Evolutionary conservation across 2,113 vertebrate genomes (phyloP).

Genomic region (Sinosuthora webbiana): DNA sequence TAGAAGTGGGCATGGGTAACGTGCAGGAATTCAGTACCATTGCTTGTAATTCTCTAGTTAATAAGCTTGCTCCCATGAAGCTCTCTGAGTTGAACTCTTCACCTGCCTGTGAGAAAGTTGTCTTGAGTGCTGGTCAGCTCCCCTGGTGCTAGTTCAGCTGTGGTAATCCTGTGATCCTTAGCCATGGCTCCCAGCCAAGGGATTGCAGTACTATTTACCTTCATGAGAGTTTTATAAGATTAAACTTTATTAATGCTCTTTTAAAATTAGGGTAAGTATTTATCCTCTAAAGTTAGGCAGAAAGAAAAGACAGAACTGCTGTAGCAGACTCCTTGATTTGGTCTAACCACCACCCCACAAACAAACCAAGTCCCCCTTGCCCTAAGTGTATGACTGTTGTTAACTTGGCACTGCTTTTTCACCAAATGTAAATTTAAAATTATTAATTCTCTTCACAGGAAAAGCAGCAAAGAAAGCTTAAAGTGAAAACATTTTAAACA

Average conservation of each 20-base stretch:
- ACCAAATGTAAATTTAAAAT: not conserved
- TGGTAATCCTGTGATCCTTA: conserved; percentile 7
- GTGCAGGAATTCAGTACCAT: not conserved
- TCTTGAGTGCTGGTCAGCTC: not conserved
- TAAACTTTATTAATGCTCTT: conserved; percentile 5
- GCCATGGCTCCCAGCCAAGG: not conserved
- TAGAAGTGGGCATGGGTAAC: not conserved
- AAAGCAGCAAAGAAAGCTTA: not conserved
- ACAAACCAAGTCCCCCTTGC: not conserved
- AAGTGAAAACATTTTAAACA: not conserved
- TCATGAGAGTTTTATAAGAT: not conserved
- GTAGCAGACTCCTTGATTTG: not conserved
- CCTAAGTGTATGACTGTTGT: not conserved
- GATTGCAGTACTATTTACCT: not conserved
- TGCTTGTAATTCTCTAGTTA: not conserved
- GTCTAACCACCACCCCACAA: not conserved
- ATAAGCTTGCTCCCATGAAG: not conserved
- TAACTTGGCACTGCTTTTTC: not conserved
- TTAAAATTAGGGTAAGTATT: conserved; percentile 1
- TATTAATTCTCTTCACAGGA: not conserved
- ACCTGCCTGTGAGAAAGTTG: not conserved
- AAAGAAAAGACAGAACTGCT: not conserved
- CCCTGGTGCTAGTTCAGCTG: not conserved
- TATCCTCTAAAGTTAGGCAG: not conserved
- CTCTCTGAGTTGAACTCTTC: not conserved